Evolutionary conservation across 2,888 invertebrate species (phyloP).

Genomic region (Hydropsyche betteni): DNA sequence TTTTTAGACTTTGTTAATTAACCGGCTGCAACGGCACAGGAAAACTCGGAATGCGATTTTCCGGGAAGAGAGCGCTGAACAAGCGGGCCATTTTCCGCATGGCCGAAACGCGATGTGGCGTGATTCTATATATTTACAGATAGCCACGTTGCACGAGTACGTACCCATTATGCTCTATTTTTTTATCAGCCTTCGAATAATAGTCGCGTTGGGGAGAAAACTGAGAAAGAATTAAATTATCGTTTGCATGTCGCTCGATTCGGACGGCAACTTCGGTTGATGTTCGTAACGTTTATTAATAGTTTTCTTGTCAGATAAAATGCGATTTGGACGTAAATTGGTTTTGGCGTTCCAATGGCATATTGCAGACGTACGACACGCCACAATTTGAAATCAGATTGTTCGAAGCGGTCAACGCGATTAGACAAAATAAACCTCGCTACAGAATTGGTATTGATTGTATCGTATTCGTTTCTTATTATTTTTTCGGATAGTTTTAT

Average conservation of each 20-base stretch:
- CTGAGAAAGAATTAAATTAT: constrained; percentile 18
- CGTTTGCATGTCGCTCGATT: constrained; percentile 20
- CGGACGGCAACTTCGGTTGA: not conserved
- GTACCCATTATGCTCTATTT: not conserved
- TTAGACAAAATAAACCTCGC: no score
- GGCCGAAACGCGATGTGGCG: constrained; percentile 32
- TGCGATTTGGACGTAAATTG: constrained; percentile 21
- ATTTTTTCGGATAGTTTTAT: no score
- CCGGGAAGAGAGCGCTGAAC: not conserved
- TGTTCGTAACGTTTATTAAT: constrained; percentile 18
- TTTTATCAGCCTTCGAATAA: constrained; percentile 13
- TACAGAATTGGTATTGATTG: no score
- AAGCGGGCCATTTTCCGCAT: constrained; percentile 20
- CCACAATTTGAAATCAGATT: no score
- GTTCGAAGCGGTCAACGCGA: no score
- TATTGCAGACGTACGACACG: no score
- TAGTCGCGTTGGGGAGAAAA: not conserved
- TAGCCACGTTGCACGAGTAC: not conserved
- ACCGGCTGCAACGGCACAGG: no score
- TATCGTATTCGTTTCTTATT: no score
- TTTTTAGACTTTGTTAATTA: no score
- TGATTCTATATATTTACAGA: constrained; percentile 29
- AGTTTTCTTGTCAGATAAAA: constrained; percentile 27
- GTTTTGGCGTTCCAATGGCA: not conserved
- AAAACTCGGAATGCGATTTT: constrained; percentile 18